Evolutionary conservation across 2,113 vertebrate species (phyloP).

Genomic region (Coregonus clupeaformis): DNA sequence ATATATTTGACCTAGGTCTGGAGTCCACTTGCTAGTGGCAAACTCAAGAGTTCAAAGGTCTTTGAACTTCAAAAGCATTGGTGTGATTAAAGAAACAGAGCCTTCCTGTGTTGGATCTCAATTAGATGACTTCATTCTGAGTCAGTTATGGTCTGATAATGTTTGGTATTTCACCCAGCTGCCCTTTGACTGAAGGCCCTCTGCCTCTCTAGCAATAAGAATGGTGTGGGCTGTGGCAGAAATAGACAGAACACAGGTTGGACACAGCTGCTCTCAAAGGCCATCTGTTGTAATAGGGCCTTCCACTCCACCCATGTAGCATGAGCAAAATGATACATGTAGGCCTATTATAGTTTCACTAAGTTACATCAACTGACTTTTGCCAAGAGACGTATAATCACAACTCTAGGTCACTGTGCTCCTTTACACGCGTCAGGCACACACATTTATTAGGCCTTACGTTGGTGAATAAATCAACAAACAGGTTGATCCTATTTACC

Average conservation of each 20-base stretch:
- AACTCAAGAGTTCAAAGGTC: too few species aligned
- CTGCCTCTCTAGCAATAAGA: too few species aligned
- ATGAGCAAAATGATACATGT: not conserved
- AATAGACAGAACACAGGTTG: not conserved
- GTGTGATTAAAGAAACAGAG: too few species aligned
- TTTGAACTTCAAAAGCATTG: too few species aligned
- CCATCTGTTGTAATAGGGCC: slow-evolving; percentile 32
- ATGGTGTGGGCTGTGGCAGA: too few species aligned
- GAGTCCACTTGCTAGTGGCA: too few species aligned
- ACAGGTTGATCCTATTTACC: slow-evolving; percentile 71
- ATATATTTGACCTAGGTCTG: too few species aligned
- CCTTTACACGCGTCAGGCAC: not conserved
- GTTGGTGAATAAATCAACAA: not conserved
- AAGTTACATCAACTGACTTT: too few species aligned
- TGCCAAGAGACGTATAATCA: too few species aligned
- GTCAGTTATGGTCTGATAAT: slow-evolving; percentile 11
- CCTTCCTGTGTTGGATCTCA: too few species aligned
- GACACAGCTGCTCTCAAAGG: slow-evolving; percentile 49
- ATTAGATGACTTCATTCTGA: not conserved
- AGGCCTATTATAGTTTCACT: not conserved
- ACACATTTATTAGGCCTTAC: not conserved
- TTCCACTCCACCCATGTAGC: slow-evolving; percentile 25
- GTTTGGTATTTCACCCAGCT: not conserved
- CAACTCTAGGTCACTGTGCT: too few species aligned
- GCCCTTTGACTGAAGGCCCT: too few species aligned